Conservation (phyloP, 1,140 invertebrate species). For the Drosophila rhopaloa region DNA sequence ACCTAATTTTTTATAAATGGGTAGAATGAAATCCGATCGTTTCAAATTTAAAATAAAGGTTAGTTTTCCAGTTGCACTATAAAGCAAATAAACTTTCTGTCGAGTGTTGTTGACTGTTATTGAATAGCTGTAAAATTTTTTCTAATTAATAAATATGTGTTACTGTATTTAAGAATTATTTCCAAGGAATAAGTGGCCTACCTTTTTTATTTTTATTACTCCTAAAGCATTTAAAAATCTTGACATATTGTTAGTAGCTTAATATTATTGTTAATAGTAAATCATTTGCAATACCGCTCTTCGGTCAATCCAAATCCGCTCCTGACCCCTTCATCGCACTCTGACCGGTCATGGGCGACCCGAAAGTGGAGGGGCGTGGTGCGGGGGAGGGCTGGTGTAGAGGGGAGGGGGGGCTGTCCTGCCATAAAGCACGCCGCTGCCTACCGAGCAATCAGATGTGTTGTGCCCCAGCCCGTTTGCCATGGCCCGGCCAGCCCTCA, state of each 20-base stretch:
- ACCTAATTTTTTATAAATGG: no score
- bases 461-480: conserved; percentile 38
- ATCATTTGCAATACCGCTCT: neutral
- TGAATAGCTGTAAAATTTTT: no score
- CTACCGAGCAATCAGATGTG: conserved; percentile 73
- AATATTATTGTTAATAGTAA: neutral
- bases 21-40: no score
- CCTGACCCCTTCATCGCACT: conserved; percentile 37
- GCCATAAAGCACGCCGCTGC: conserved; percentile 67
- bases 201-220: no score
- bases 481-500: conserved; percentile 47
- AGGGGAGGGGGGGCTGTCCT: conserved; percentile 24
- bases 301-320: neutral
- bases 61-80: no score
- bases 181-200: no score
- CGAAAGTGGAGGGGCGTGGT: conserved; percentile 15
- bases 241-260: neutral
- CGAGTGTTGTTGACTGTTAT: no score
- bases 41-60: no score
- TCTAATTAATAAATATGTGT: no score
- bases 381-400: conserved; percentile 7
- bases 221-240: neutral
- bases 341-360: conserved; percentile 61
- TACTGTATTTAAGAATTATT: no score
- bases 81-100: no score